phyloP scores from a whole-genome alignment of 2,888 invertebrate species.

The Megamerina dolium region DNA sequence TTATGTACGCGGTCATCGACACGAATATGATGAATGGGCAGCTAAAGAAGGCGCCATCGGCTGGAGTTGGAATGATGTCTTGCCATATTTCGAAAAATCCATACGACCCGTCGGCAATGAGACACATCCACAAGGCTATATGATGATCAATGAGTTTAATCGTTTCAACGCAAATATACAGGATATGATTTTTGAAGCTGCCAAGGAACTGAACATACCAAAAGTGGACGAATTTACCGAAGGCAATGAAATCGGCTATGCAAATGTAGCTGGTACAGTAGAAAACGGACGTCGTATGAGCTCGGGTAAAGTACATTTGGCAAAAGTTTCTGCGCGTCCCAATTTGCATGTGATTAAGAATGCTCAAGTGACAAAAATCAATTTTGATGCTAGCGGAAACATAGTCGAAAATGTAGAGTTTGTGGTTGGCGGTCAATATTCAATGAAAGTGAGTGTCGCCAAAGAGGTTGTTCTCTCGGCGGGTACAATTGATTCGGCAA shows the following conservation, averaged over 20 bases:
- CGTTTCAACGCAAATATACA: slow-evolving; percentile 21
- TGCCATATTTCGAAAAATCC: slow-evolving; percentile 77
- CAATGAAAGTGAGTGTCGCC: slow-evolving; percentile 25
- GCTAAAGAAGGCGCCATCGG: slow-evolving; percentile 55
- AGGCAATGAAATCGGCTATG: slow-evolving; percentile 51
- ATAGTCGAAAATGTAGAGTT: slow-evolving; percentile 50
- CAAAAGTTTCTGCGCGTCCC: slow-evolving; percentile 49
- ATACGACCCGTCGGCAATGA: slow-evolving; percentile 31
- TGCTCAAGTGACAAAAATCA: slow-evolving; percentile 53
- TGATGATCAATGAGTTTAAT: slow-evolving; percentile 49
- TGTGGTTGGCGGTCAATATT: slow-evolving; percentile 49
- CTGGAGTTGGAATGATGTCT: slow-evolving; percentile 69
- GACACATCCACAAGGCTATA: slow-evolving; percentile 36
- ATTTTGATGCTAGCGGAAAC: slow-evolving; percentile 48
- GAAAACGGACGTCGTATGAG: slow-evolving; percentile 66
- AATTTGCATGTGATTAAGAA: slow-evolving; percentile 58
- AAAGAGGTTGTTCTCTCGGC: slow-evolving; percentile 43
- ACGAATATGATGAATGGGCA: slow-evolving; percentile 62
- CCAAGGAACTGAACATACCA: slow-evolving; percentile 50
- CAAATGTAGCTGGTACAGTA: slow-evolving; percentile 50
- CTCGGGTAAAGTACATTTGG: slow-evolving; percentile 66
- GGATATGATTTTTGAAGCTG: slow-evolving; percentile 47
- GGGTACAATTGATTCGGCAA: slow-evolving; percentile 40
- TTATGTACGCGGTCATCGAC: slow-evolving; percentile 58
- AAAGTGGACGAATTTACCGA: slow-evolving; percentile 42